Evolutionary conservation across 1,140 invertebrate genomes (phyloP).

Genomic region (Conopomorpha cramerella): DNA sequence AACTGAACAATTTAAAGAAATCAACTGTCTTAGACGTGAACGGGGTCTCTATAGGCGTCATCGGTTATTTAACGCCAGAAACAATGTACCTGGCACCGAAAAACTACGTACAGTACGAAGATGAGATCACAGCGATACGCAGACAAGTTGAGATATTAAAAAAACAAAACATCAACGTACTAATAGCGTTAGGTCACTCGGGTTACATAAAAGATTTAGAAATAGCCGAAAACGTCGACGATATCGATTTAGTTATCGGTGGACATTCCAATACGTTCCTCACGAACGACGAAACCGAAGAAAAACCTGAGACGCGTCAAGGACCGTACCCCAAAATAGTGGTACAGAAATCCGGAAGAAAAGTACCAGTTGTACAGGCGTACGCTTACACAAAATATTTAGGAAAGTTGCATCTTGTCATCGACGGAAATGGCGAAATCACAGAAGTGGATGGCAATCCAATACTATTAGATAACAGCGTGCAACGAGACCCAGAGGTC

Average conservation of each 20-base stretch:
- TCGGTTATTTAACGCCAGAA: conserved; percentile 87
- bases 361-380: conserved; percentile 86
- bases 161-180: conserved; percentile 74
- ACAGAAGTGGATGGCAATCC: conserved; percentile 75
- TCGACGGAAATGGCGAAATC: conserved; percentile 77
- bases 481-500: conserved; percentile 70
- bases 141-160: conserved; percentile 73
- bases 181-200: conserved; percentile 90
- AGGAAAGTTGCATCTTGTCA: conserved; percentile 74
- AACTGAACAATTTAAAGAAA: conserved; percentile 59
- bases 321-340: conserved; percentile 81
- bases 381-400: conserved; percentile 92
- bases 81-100: conserved; percentile 71
- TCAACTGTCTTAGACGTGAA: conserved; percentile 69
- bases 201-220: conserved; percentile 77
- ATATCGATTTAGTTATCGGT: conserved; percentile 87
- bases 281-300: conserved; percentile 75
- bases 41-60: conserved; percentile 75
- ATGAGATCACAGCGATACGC: conserved; percentile 74
- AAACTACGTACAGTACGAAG: conserved; percentile 70
- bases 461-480: conserved; percentile 70
- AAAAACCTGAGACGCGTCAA: conserved; percentile 66
- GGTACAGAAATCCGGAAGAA: conserved; percentile 69
- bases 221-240: conserved; percentile 78
- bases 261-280: conserved; percentile 87